Base-by-base conservation (phyloP, 92 coral and sea anemone genomes). In the Blastomussa wellsi region DNA sequence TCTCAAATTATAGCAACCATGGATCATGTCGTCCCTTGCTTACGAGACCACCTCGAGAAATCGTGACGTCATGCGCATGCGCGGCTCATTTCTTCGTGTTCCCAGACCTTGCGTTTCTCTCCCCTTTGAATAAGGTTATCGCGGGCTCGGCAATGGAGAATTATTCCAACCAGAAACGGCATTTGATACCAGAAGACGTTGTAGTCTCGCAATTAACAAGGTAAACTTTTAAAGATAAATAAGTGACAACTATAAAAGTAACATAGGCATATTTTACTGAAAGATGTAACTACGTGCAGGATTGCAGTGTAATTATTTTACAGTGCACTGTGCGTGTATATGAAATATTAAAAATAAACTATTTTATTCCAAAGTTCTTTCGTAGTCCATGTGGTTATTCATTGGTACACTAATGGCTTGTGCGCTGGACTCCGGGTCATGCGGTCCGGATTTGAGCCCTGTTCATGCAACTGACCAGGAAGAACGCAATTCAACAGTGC, bases 331-430 rank as follows among this genome's bases (percentile, higher is more conserved):
- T 72, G 52, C 38, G 6, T 73, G 52, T 38, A 73, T 28, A 26
- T 26, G 33, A 38, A 20, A 41, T 38, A 41, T 38, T 6, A 42
- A 15, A 73, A 73, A 42, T 73, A 38, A 73, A 41, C 29, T 73
- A 73, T 73, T 73, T 73, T 73, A 73, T 73, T 41, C 55, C 51
- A 73, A 42, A 22, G 28, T 73, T 62, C 28, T 62, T 5, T 28
- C 33, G 68, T 62, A 28, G 35, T 62, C 68, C 33, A 9, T 8
- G 15, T 15, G 31, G 67, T 60, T n/a, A n/a, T 22, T 22, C 57
- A 51, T 51, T 51, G 22, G 7, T 17, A 15, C 57, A 51, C 57
- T n/a, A n/a, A n/a, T 60, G 67, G 33, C n/a, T n/a, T n/a, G n/a
- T n/a, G n/a, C n/a, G n/a, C n/a, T n/a, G n/a, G n/a, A n/a, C n/a